These are phyloP conservation scores for Campaea margaritaria DNA, from an alignment of 2,888 invertebrate genomes.

Conservation along the genomic window DNA sequence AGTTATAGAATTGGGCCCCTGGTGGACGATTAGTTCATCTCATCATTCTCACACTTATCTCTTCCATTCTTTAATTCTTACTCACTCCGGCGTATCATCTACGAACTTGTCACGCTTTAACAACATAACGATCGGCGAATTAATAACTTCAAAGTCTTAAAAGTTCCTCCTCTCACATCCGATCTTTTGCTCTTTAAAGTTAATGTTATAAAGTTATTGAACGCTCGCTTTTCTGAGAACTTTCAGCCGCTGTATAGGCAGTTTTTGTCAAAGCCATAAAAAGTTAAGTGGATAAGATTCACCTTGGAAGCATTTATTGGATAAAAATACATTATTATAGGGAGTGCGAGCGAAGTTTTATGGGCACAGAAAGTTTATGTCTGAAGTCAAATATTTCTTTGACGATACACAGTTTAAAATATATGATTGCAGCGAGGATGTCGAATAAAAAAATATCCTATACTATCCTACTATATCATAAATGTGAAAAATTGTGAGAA, in stretches of 20 bases:
- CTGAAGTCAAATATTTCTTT: no score
- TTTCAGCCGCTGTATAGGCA: slow-evolving; percentile 4
- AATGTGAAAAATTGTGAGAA: no score
- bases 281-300: slow-evolving; percentile 20
- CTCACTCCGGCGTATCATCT: no score
- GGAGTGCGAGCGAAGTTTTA: background rate
- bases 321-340: slow-evolving; percentile 8
- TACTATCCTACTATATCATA: no score
- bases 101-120: no score
- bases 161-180: background rate
- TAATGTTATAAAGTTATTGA: slow-evolving; percentile 1
- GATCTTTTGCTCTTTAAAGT: background rate
- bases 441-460: no score
- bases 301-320: slow-evolving; percentile 20
- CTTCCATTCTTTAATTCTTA: no score
- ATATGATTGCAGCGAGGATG: no score
- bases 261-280: slow-evolving; percentile 18
- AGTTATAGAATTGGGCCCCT: no score
- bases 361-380: background rate
- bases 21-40: no score
- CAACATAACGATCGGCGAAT: background rate
- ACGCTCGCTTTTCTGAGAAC: background rate
- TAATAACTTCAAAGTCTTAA: slow-evolving; percentile 5
- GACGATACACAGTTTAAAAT: no score
- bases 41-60: no score